These are phyloP conservation scores for Sebastes trivittatus DNA, from an alignment of 2,797 vertebrate genomes.

Conservation along the genomic window DNA sequence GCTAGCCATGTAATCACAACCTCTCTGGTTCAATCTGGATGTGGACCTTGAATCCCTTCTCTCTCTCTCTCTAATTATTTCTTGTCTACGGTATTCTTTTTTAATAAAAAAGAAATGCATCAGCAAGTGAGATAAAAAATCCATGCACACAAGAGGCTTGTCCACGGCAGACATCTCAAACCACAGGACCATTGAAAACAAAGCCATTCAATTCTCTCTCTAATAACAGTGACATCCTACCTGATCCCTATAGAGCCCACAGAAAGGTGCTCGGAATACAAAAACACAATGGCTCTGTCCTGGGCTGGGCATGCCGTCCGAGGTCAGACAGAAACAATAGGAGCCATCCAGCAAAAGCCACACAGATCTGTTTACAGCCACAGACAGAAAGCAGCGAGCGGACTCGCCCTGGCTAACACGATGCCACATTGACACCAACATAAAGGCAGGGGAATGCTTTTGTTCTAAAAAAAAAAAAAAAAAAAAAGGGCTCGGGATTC, in stretches of 20 bases:
- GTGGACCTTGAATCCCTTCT: neutral
- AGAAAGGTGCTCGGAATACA: slow-evolving; percentile 32
- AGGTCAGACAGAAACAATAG: slow-evolving; percentile 61
- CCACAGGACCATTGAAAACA: slow-evolving; percentile 25
- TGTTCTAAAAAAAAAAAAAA: slow-evolving; percentile 34
- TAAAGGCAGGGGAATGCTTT: slow-evolving; percentile 69
- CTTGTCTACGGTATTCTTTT: neutral
- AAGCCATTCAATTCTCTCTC: slow-evolving; percentile 41
- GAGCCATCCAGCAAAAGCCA: slow-evolving; percentile 68
- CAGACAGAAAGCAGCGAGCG: slow-evolving; percentile 45
- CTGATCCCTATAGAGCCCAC: slow-evolving; percentile 37
- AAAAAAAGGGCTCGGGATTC: slow-evolving; percentile 25
- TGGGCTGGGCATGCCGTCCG: slow-evolving; percentile 46
- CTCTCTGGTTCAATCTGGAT: neutral
- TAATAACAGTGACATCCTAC: slow-evolving; percentile 54
- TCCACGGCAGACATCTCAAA: slow-evolving; percentile 30
- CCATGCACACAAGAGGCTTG: slow-evolving; percentile 40
- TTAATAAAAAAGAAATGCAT: slow-evolving; percentile 15
- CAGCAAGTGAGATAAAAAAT: neutral
- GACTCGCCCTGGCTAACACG: slow-evolving; percentile 42
- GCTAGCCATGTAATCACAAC: neutral
- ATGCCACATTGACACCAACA: slow-evolving; percentile 62
- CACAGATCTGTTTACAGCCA: slow-evolving; percentile 67
- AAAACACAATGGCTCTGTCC: slow-evolving; percentile 30
- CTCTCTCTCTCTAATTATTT: neutral